Evolutionary conservation across 2,113 vertebrate species (phyloP).

Genomic region (Mola mola): DNA sequence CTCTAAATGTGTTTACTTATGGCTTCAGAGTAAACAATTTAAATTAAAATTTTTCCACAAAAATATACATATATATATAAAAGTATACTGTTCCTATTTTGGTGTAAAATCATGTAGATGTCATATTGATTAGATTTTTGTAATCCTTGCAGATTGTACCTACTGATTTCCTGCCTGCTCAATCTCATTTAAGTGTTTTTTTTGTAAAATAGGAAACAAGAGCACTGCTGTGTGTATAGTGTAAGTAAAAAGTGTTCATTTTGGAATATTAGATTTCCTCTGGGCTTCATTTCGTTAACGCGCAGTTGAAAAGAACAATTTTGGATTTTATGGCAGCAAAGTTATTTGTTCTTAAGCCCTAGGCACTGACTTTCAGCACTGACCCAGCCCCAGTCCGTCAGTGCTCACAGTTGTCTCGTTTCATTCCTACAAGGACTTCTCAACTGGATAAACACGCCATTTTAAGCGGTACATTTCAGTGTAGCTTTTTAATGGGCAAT

Average conservation of each 20-base stretch:
- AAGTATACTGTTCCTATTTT: constrained; percentile 57
- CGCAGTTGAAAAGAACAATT: constrained; percentile 67
- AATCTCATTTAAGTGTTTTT: constrained; percentile 45
- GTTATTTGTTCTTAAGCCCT: constrained; percentile 64
- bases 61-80: constrained; percentile 38
- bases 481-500: constrained; percentile 79
- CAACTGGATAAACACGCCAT: constrained; percentile 68
- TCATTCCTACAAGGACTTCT: constrained; percentile 61
- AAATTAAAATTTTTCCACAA: constrained; percentile 44
- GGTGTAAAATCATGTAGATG: constrained; percentile 60
- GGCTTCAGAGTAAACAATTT: constrained; percentile 68
- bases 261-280: constrained; percentile 61
- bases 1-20: constrained; percentile 69
- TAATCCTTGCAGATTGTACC: constrained; percentile 49
- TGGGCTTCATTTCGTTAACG: constrained; percentile 65
- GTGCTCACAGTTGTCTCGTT: constrained; percentile 35
- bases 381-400: constrained; percentile 30
- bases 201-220: constrained; percentile 67
- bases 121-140: constrained; percentile 60
- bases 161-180: constrained; percentile 61
- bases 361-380: constrained; percentile 37
- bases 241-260: constrained; percentile 65
- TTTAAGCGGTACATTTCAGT: constrained; percentile 73
- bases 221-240: constrained; percentile 63
- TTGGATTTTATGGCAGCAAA: constrained; percentile 77